Percentiles rank a stretch among this genome's conserved stretches.
Evolutionary conservation across 2,113 vertebrate genomes (phyloP).

Genomic region (Psittacula cyanocephala): DNA sequence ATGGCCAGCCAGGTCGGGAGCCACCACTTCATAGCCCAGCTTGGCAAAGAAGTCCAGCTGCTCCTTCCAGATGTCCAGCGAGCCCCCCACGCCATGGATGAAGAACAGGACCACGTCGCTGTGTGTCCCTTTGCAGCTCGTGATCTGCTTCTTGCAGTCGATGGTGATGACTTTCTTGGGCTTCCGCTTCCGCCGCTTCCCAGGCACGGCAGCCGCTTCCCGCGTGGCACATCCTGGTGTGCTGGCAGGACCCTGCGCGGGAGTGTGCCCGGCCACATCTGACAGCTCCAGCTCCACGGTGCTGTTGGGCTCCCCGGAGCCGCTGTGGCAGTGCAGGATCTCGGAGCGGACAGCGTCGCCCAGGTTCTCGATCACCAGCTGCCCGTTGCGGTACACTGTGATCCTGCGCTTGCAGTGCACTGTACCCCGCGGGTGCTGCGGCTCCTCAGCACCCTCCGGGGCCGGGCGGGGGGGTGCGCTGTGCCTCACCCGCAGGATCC

Average conservation of each 20-base stretch:
- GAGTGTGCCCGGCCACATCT: conserved; percentile 51
- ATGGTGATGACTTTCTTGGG: conserved; percentile 89
- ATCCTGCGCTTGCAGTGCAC: conserved; percentile 90
- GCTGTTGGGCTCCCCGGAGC: conserved; percentile 73
- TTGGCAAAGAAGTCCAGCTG: conserved; percentile 92
- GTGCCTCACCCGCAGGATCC: conserved; percentile 87
- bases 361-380: conserved; percentile 92
- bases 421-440: not conserved
- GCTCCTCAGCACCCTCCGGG: conserved; percentile 29
- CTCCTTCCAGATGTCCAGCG: conserved; percentile 92
- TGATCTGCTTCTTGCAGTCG: conserved; percentile 88
- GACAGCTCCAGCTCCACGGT: conserved; percentile 78
- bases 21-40: conserved; percentile 93
- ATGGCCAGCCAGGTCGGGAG: conserved; percentile 88
- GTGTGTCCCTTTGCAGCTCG: conserved; percentile 87
- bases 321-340: conserved; percentile 76
- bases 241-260: not conserved
- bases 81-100: conserved; percentile 94
- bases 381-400: conserved; percentile 88
- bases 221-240: not conserved
- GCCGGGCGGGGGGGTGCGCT: conserved; percentile 60
- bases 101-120: conserved; percentile 91
- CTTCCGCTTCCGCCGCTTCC: conserved; percentile 74
- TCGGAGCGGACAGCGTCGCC: conserved; percentile 77
- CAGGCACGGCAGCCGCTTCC: not conserved